Base-by-base conservation (phyloP, 1,140 invertebrate genomes). In the Chironomus tepperi region DNA sequence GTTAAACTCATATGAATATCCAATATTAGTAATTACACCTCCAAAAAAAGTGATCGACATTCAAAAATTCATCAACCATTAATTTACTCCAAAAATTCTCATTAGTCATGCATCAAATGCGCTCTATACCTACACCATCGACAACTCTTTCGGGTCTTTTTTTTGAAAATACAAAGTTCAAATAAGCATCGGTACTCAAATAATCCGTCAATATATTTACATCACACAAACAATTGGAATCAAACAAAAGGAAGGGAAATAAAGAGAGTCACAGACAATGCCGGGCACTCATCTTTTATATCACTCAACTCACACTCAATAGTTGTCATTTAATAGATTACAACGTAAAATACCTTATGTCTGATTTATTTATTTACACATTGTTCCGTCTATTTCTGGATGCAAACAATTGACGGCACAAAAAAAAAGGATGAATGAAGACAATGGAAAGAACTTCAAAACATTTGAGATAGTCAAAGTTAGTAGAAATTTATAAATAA, bases 401-500 rank as follows among this genome's bases (percentile, higher is more conserved):
- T 2, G 19, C 24, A 70, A 34, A 34, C 24, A 34, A 34, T 34
- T 34, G 24, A 34, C 24, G n/a, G n/a, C n/a, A n/a, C n/a, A n/a
- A n/a, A n/a, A n/a, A n/a, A n/a, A n/a, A 34, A 34, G 5, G 24
- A 2, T 34, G 24, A 34, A 34, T 34, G 24, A 34, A 34, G 24
- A 34, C 24, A 34, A 34, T 34, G 5, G 24, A 34, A 34, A 34
- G 5, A 34, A 34, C 24, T 34, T 34, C 24, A 34, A 34, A 34
- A 34, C 24, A 34, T 67, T 67, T 70, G 65, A 19, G 6, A n/a
- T n/a, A n/a, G n/a, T n/a, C n/a, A 9, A 70, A 15, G 18, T 15
- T 18, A 70, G 9, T 10, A 5, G 19, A 70, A 70, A 70, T 70
- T 70, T 70, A 21, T 70, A 70, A 70, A 70, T 70, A 70, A 70